Percentiles rank a stretch among this genome's conserved stretches.
Conservation (phyloP, 2,888 invertebrate species). For the Scaptomyza polygonia region DNA sequence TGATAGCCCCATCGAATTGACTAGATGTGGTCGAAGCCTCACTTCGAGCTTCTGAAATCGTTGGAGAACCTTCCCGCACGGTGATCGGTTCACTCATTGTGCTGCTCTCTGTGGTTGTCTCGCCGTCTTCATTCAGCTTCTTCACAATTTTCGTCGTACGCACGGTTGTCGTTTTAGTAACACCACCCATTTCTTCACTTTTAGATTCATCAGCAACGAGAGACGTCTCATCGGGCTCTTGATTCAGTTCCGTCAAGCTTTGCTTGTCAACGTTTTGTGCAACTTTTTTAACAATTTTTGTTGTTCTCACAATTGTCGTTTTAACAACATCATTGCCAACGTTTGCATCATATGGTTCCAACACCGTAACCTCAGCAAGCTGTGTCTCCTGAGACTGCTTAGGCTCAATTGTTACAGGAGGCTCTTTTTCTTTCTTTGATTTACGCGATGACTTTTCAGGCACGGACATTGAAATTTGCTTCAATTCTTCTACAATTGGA, state of each 20-base stretch:
- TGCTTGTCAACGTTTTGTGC: slow-evolving; percentile 66
- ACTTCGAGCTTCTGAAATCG: slow-evolving; percentile 65
- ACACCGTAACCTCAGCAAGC: neutral
- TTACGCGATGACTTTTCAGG: slow-evolving; percentile 36
- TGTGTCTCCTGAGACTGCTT: slow-evolving; percentile 3
- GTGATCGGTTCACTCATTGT: slow-evolving; percentile 68
- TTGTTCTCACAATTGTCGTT: slow-evolving; percentile 79
- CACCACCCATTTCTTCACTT: slow-evolving; percentile 51
- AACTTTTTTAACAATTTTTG: slow-evolving; percentile 78
- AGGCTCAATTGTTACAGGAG: neutral
- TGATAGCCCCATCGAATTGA: slow-evolving; percentile 77
- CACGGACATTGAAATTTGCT: slow-evolving; percentile 9
- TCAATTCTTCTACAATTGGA: slow-evolving; percentile 37
- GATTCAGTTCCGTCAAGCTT: slow-evolving; percentile 19
- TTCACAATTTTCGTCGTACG: slow-evolving; percentile 81
- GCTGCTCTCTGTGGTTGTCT: slow-evolving; percentile 65
- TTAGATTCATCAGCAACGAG: slow-evolving; percentile 30
- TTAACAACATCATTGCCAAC: slow-evolving; percentile 71
- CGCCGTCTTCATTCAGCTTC: slow-evolving; percentile 74
- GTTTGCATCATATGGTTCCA: slow-evolving; percentile 20
- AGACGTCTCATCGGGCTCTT: slow-evolving; percentile 7
- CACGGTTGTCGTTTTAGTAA: slow-evolving; percentile 81
- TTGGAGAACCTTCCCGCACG: slow-evolving; percentile 66
- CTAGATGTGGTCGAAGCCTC: slow-evolving; percentile 71
- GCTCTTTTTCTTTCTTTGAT: slow-evolving; percentile 28